phyloP scores from a whole-genome alignment of 2,797 vertebrate species.

The Myiotriccus ornatus region DNA sequence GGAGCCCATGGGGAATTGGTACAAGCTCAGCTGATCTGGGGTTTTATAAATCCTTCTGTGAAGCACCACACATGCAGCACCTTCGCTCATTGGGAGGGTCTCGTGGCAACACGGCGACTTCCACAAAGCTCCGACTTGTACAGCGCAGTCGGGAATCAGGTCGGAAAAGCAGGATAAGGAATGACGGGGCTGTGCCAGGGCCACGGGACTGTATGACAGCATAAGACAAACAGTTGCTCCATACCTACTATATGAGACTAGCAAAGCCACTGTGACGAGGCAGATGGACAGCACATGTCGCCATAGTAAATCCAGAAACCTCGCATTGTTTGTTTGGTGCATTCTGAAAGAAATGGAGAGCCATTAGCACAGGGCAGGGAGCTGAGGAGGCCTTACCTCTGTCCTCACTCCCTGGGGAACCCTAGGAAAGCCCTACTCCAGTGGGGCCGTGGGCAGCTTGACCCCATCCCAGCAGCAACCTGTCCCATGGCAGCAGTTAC shows the following conservation, averaged over 20 bases:
- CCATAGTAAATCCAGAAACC: conserved; percentile 97
- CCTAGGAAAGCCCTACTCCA: background rate
- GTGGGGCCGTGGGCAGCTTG: background rate
- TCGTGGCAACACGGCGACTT: background rate
- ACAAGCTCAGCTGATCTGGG: background rate
- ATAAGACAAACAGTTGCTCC: conserved; percentile 13
- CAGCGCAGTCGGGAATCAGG: rapidly evolving
- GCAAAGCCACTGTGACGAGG: conserved; percentile 87
- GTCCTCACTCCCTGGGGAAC: background rate
- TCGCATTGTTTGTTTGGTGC: conserved; percentile 99
- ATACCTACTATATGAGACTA: conserved; percentile 97
- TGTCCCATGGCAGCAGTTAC: background rate
- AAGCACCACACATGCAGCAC: background rate
- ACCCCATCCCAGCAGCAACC: background rate
- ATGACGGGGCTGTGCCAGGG: background rate
- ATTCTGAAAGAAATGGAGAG: conserved; percentile 82
- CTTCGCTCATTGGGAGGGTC: background rate
- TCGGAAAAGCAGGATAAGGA: background rate
- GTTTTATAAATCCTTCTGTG: background rate
- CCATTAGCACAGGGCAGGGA: conserved; percentile 30
- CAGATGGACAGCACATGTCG: conserved; percentile 92
- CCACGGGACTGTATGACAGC: background rate
- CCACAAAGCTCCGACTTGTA: background rate
- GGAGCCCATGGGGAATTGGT: background rate
- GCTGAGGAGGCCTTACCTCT: background rate